Evolutionary conservation across 1,140 invertebrate species (phyloP).

Genomic region (Carposina sasakii): DNA sequence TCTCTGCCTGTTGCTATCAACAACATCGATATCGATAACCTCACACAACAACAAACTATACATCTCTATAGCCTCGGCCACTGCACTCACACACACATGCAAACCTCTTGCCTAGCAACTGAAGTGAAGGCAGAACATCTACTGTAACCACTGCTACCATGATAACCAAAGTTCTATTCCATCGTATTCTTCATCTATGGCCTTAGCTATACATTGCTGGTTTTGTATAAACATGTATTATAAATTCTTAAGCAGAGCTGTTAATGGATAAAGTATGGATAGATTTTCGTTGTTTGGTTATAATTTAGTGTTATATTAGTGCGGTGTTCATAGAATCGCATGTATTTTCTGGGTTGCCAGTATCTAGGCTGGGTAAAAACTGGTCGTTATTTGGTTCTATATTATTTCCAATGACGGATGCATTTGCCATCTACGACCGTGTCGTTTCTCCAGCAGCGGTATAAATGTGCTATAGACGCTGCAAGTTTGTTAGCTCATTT

Average conservation of each 20-base stretch:
- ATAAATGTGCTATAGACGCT: too few relatives aligned
- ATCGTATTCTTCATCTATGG: conserved; percentile 3
- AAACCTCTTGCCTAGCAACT: conserved; percentile 52
- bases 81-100: conserved; percentile 49
- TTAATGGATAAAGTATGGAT: background rate
- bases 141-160: conserved; percentile 33
- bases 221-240: background rate
- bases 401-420: too few relatives aligned
- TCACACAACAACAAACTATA: conserved; percentile 15
- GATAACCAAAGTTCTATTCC: conserved; percentile 26
- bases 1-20: background rate
- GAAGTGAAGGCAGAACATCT: conserved; percentile 60
- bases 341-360: background rate
- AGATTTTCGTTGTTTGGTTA: background rate
- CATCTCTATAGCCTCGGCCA: conserved; percentile 40
- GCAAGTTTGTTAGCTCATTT: too few relatives aligned
- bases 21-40: conserved; percentile 15
- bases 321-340: background rate
- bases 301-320: background rate
- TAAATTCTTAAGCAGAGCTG: background rate
- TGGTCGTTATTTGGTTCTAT: background rate
- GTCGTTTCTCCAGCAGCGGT: too few relatives aligned
- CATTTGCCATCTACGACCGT: background rate
- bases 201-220: conserved; percentile 15
- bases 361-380: background rate